These are phyloP conservation scores for Sebastes paucispinis DNA, from an alignment of 2,797 vertebrate species.

Conservation along the genomic window DNA sequence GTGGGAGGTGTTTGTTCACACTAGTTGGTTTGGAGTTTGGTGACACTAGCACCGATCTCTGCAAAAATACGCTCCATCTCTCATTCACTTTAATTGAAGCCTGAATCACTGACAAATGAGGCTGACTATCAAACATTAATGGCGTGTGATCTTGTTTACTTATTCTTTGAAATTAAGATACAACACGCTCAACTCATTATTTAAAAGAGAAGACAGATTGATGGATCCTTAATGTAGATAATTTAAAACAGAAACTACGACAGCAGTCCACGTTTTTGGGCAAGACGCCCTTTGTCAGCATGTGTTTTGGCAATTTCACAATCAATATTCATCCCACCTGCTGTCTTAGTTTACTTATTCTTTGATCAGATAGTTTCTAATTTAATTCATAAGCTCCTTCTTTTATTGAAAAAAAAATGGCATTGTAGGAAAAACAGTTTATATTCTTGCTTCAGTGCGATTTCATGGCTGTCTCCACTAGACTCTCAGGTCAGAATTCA, in stretches of 20 bases:
- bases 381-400: background rate
- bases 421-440: background rate
- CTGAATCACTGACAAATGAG: background rate
- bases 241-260: no score
- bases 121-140: background rate
- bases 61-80: background rate
- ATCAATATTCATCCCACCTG: no score
- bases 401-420: background rate
- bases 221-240: no score
- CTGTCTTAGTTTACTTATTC: no score
- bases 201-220: no score
- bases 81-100: background rate
- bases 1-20: slow-evolving; percentile 1
- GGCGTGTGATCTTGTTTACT: background rate
- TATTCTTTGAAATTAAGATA: no score
- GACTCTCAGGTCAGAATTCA: background rate
- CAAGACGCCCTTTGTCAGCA: no score
- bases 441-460: background rate
- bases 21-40: background rate
- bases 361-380: background rate
- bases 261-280: no score
- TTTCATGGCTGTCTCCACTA: background rate
- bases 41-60: background rate
- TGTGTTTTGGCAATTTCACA: no score
- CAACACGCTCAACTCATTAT: no score